Evolutionary conservation across 2,797 vertebrate genomes (phyloP), one percentile per base, ranked within the genome.

Genomic region (Anas acuta): DNA sequence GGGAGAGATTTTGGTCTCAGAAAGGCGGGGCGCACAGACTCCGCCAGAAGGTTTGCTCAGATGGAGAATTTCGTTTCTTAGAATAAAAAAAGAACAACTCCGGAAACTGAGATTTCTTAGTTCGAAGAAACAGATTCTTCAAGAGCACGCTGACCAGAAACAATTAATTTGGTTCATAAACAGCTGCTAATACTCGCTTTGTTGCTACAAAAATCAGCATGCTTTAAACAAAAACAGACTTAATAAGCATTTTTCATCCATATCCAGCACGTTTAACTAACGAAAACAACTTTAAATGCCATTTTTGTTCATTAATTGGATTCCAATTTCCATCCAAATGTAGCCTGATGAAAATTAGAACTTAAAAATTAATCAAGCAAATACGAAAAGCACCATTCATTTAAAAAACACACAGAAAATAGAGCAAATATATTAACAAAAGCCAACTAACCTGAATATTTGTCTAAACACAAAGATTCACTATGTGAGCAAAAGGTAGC

Each of bases 311-410:
- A 84, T 77, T 90, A 89, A 74, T 74, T 90, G 72, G 37, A 85
- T 89, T 87, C 72, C 11, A 71, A 58, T 93, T 94, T 85, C 81
- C 57, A 87, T 80, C 75, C 58, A 93, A 92, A 87, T 19, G 16
- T 58, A 94, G 67, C 28, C 57, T 77, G 77, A 87, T 95, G 69
- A 84, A 94, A 92, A 87, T 92, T 65, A 80, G 43, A 90, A 83
- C 43, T 76, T 84, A 49, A 49, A 49, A 49, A 49, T 49, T 49
- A 93, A 92, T 82, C 71, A 78, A 67, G 35, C 45, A 81, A 89
- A 77, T 67, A 83, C 90, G 35, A 90, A 93, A 80, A 88, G 20
- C 15, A 87, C 19, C 9, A 73, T 78, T 93, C 71, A 86, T 64
- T 41, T 30, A 43, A 15, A 43, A 32, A 20, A 43, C 12, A 65